Evolutionary conservation across 1,140 invertebrate species (phyloP).

Genomic region (Pygmarrhopalites habei): DNA sequence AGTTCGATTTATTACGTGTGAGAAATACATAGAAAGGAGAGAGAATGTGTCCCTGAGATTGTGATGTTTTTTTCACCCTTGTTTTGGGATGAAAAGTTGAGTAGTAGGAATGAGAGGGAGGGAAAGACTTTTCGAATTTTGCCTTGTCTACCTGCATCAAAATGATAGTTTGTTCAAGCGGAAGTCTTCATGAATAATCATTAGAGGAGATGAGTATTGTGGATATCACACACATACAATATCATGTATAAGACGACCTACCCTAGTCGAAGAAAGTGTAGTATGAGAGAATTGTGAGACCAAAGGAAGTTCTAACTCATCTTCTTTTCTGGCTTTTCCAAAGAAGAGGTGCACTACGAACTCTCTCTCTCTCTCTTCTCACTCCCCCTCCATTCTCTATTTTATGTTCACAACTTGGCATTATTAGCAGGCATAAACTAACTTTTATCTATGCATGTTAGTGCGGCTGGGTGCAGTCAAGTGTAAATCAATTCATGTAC

Average conservation of each 20-base stretch:
- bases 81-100: too few species aligned
- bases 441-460: conserved; percentile 1
- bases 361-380: too few species aligned
- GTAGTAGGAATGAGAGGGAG: too few species aligned
- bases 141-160: conserved; percentile 2
- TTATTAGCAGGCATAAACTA: conserved; percentile 14
- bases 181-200: conserved; percentile 22
- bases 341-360: too few species aligned
- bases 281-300: background rate
- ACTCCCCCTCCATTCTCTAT: background rate
- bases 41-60: too few species aligned
- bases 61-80: too few species aligned
- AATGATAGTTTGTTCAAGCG: conserved; percentile 2
- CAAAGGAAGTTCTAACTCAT: background rate
- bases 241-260: too few species aligned
- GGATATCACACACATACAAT: too few species aligned
- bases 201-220: background rate
- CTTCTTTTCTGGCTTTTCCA: too few species aligned
- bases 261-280: background rate
- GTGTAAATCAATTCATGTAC: conserved; percentile 11
- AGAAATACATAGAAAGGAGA: too few species aligned
- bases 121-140: too few species aligned
- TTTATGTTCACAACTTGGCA: conserved; percentile 14
- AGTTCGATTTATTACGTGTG: too few species aligned
- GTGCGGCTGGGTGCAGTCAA: conserved; percentile 7